Conservation (phyloP, 1,140 invertebrate species). For the Heliconius eleuchia region DNA sequence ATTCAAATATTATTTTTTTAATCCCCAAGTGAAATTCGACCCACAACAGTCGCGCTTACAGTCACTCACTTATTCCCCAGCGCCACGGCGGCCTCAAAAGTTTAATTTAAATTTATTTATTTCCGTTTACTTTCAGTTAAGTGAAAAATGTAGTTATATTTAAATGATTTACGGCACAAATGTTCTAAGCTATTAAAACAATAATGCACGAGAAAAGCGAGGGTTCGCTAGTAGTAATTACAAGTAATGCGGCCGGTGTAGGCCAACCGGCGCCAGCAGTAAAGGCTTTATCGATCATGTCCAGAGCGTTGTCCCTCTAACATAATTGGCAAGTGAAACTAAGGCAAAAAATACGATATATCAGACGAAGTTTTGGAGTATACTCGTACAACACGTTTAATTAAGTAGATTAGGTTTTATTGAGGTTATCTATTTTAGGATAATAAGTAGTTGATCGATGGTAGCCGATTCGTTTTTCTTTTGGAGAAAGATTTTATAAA, state of each 20-base stretch:
- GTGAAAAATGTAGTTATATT: background rate
- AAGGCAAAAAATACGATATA: background rate
- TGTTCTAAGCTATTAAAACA: background rate
- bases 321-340: conserved; percentile 21
- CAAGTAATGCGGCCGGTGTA: background rate
- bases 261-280: conserved; percentile 21
- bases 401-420: background rate
- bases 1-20: too few species aligned
- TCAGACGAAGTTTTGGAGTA: background rate
- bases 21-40: too few species aligned
- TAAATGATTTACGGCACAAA: background rate
- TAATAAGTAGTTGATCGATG: too few species aligned
- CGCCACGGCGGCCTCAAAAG: too few species aligned
- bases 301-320: conserved; percentile 25
- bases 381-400: background rate
- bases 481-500: too few species aligned
- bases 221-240: background rate
- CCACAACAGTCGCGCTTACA: too few species aligned
- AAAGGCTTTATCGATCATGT: conserved; percentile 29
- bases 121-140: too few species aligned
- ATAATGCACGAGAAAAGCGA: background rate
- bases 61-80: too few species aligned
- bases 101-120: too few species aligned
- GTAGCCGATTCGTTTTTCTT: too few species aligned
- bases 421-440: background rate